Base-by-base conservation (phyloP, 2,113 vertebrate genomes). In the Rhineura floridana region DNA sequence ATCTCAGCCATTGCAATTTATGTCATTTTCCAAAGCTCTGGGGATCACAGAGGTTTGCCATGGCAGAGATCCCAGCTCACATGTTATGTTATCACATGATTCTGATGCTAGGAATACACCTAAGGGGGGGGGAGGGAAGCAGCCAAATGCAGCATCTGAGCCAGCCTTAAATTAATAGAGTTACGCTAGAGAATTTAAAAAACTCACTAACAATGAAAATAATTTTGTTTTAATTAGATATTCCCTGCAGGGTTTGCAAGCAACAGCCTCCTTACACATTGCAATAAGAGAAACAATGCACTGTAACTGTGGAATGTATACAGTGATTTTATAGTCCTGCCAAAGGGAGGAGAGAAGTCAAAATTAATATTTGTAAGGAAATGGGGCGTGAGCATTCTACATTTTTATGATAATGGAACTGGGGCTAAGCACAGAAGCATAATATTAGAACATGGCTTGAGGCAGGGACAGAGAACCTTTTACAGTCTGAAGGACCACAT, bases 151-250 rank as follows among this genome's bases (percentile, higher is more conserved):
- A 50, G 79, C 59, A 88, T 88, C 72, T 36, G 42, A 83, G 44
- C 55, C 52, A 88, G 59, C 4, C 86, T 59, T 36, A 88, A 88
- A 88, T 87, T 87, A 87, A 87, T 70, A 83, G 80, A 50, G 70
- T 88, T 83, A 88, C 80, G 62, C 70, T 65, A 73, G 80, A 81
- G 87, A 62, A 88, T 88, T 88, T 83, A 13, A 50, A 88, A 87
- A 76, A 76, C 79, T 63, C 67, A 75, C 69, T 82, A 76, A 88
- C 79, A 83, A 75, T 83, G 44, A 88, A 87, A 88, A 88, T 82
- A 83, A 82, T 88, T 76, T 88, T 88, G 87, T 72, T 87, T 87
- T 87, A 87, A 87, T 87, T 87, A 87, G 85, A 39, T 81, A 87
- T 79, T 87, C 85, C 85, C 85, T 59, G 77, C 48, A 81, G 85